Evolutionary conservation across 2,888 invertebrate genomes (phyloP), one percentile per base, ranked within the genome.

Genomic region (Caenorhabditis japonica): DNA sequence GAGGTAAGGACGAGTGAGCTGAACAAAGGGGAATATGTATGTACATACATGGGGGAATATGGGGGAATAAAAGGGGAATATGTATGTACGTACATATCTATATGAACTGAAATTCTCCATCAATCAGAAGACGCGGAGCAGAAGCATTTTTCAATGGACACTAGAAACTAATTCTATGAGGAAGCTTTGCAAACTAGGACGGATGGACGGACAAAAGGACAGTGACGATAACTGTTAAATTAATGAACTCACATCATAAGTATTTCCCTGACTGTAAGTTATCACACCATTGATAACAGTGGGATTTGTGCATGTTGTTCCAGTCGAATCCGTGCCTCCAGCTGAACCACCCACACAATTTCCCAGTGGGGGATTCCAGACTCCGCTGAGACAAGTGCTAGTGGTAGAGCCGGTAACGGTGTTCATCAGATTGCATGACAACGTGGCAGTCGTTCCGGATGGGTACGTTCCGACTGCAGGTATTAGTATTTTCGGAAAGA

Each of bases 381-480:
- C 33, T 36, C 73, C 66, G 41, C 46, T 70, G 1, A 53, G 39
- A 38, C 78, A 78, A 0, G 76, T 78, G 13, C 66, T 38, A 0
- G 68, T 69, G 0, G 59, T 0, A 0, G 66, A 52, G 17, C 78
- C 78, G 3, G 47, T 39, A 17, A 59, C 56, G 0, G 61, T 64
- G 52, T 44, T 73, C 46, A 80, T 77, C 17, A 56, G 33, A 21
- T 73, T 76, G 64, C 83, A 83, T 13, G 69, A 58, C 21, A 83
- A 36, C 8, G 74, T 77, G 12, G 77, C 83, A 10, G 62, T 49
- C 1, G 82, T 69, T 27, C 82, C 83, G 4, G 69, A 41, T 0
- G 74, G 75, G 21, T 73, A 73, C 1, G 60, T 41, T 13, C 56
- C 56, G 25, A 53, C 60, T 69, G 46, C 19, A 64, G n/a, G 19